Evolutionary conservation across 1,140 invertebrate species (phyloP).

Genomic region (Eulimnadia texana): DNA sequence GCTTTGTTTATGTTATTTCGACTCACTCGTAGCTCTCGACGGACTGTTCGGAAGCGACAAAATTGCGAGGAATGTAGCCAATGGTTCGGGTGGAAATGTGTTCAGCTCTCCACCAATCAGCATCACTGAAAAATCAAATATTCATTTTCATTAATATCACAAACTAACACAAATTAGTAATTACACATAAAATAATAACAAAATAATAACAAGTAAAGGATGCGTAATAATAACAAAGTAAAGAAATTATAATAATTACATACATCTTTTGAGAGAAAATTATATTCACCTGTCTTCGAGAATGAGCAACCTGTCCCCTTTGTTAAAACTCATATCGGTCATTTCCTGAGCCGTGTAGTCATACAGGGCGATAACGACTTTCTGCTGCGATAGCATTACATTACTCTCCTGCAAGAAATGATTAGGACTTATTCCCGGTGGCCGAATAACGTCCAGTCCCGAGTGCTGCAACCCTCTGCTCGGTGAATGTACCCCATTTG

Average conservation of each 20-base stretch:
- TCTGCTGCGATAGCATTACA: no score
- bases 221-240: no score
- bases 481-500: no score
- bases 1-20: neutral
- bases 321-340: constrained; percentile 79
- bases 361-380: constrained; percentile 77
- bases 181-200: no score
- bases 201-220: constrained; percentile 11
- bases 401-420: no score
- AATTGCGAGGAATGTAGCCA: constrained; percentile 85
- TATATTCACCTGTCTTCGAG: constrained; percentile 51
- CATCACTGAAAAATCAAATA: constrained; percentile 38
- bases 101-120: constrained; percentile 87
- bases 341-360: constrained; percentile 78
- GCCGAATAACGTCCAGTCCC: no score
- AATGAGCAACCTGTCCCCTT: constrained; percentile 80
- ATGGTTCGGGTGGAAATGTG: constrained; percentile 66
- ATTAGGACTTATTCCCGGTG: no score
- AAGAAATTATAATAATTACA: no score
- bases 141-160: neutral
- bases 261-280: no score
- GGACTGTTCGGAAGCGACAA: constrained; percentile 80
- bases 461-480: no score
- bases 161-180: constrained; percentile 10
- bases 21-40: constrained; percentile 93